Percentiles rank a stretch among this genome's conserved stretches.
These are phyloP conservation scores for Drosophila recens DNA, from an alignment of 2,888 invertebrate species.

Conservation along the genomic window DNA sequence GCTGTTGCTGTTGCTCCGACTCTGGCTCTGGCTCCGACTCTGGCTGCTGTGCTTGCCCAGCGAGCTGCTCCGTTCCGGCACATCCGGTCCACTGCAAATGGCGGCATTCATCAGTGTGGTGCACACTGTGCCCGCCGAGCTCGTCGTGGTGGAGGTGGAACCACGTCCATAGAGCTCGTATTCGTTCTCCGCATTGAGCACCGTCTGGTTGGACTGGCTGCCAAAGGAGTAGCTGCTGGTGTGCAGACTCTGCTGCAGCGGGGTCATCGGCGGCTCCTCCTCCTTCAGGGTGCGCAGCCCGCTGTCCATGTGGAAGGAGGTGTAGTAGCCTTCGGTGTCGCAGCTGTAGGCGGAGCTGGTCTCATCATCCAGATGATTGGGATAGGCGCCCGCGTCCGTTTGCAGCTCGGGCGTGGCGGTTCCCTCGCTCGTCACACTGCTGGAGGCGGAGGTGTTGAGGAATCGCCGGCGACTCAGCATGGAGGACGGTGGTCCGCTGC, in stretches of 20 bases:
- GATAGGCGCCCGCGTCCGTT: conserved; percentile 88
- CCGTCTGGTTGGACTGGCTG: conserved; percentile 89
- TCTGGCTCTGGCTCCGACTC: conserved; percentile 77
- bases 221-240: conserved; percentile 88
- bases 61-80: conserved; percentile 93
- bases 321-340: conserved; percentile 98
- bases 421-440: conserved; percentile 94
- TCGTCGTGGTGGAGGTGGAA: conserved; percentile 95
- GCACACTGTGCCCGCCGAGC: conserved; percentile 95
- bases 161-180: conserved; percentile 96
- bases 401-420: conserved; percentile 92
- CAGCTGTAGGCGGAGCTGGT: conserved; percentile 97
- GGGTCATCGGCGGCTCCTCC: conserved; percentile 89
- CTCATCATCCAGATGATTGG: conserved; percentile 90
- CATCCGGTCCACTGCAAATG: conserved; percentile 88
- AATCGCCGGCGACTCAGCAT: conserved; percentile 89
- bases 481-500: conserved; percentile 89
- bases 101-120: conserved; percentile 89
- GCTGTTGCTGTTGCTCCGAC: conserved; percentile 84
- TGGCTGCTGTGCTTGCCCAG: conserved; percentile 87
- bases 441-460: conserved; percentile 91
- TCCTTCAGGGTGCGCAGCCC: conserved; percentile 94
- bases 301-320: conserved; percentile 98
- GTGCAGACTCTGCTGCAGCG: conserved; percentile 89
- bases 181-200: conserved; percentile 92